Evolutionary conservation across 2,888 invertebrate genomes (phyloP).

Genomic region (Lepeophtheirus nordmannii): DNA sequence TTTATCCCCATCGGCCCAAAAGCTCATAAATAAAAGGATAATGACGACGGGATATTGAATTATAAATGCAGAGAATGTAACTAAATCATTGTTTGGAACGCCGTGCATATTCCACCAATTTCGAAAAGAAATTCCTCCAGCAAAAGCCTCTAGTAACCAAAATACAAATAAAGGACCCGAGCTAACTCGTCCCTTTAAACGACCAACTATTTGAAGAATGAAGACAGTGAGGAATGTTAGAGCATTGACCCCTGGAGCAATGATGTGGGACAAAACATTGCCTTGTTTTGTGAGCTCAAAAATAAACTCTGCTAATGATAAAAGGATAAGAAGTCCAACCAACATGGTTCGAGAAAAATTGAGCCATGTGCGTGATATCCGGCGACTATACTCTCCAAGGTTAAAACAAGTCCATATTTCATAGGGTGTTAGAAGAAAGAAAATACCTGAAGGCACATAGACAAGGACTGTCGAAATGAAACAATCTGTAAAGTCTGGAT

Average conservation of each 20-base stretch:
- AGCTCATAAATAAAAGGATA: constrained; percentile 11
- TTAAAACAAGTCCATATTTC: not conserved
- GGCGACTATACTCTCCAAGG: not conserved
- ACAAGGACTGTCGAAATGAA: constrained; percentile 77
- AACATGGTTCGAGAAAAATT: not conserved
- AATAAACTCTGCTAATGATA: constrained; percentile 8
- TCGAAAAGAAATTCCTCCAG: constrained; percentile 14
- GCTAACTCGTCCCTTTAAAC: not conserved
- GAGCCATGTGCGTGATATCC: not conserved
- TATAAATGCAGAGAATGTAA: not conserved
- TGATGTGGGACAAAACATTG: not conserved
- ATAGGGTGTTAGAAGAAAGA: constrained; percentile 54
- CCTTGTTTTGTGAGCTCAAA: not conserved
- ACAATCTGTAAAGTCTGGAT: constrained; percentile 74
- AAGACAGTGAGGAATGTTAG: not conserved
- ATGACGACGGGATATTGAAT: constrained; percentile 21
- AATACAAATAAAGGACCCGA: constrained; percentile 21
- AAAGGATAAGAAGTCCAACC: not conserved
- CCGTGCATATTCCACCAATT: not conserved
- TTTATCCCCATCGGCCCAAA: constrained; percentile 17
- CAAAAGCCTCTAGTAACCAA: constrained; percentile 4
- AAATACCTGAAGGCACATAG: constrained; percentile 71
- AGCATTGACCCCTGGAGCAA: constrained; percentile 1
- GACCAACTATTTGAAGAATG: not conserved
- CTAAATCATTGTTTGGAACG: not conserved